phyloP scores from a whole-genome alignment of 2,888 invertebrate species.

The Elegia similella region DNA sequence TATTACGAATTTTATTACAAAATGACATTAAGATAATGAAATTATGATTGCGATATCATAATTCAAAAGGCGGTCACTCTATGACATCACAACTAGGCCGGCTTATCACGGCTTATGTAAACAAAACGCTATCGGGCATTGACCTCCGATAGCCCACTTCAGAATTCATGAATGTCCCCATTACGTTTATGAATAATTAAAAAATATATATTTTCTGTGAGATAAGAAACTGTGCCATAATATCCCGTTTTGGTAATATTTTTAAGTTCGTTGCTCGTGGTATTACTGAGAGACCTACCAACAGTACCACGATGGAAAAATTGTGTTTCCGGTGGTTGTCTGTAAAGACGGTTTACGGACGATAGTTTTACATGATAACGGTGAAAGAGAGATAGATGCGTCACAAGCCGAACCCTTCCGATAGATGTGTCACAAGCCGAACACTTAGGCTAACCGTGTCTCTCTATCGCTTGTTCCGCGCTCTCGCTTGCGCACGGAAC shows the following conservation, averaged over 20 bases:
- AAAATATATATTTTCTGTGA: not conserved
- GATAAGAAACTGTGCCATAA: too few species aligned
- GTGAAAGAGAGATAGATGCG: too few species aligned
- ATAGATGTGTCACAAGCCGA: too few species aligned
- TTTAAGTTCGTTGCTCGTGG: not conserved
- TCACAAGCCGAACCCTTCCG: too few species aligned
- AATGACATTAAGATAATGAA: not conserved
- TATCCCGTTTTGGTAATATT: not conserved
- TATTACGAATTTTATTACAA: not conserved
- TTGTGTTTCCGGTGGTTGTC: too few species aligned
- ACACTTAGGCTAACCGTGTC: too few species aligned
- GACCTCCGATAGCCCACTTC: constrained; percentile 36
- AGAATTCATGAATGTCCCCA: not conserved
- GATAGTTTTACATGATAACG: too few species aligned
- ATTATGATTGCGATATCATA: not conserved
- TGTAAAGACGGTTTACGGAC: too few species aligned
- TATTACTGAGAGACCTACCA: too few species aligned
- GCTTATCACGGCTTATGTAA: constrained; percentile 15
- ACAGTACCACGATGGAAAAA: too few species aligned
- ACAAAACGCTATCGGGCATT: constrained; percentile 32
- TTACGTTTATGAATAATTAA: not conserved
- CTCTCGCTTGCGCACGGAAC: too few species aligned
- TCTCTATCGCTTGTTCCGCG: too few species aligned
- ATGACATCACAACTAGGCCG: not conserved
- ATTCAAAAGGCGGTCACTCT: not conserved